phyloP scores from a whole-genome alignment of 1,140 invertebrate genomes.

The Pinna nobilis region DNA sequence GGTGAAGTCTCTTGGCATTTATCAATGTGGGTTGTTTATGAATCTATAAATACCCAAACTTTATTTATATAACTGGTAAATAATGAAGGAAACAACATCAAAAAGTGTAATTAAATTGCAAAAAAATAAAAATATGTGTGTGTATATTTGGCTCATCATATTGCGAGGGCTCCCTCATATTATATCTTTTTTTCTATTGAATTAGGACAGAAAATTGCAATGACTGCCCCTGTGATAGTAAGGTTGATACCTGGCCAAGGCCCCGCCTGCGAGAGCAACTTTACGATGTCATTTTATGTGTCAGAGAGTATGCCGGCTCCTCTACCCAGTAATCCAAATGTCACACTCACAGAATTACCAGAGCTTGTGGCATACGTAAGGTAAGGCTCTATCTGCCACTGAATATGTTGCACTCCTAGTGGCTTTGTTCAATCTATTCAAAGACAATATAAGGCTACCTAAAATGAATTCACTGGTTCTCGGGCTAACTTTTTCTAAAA shows the following conservation, averaged over 20 bases:
- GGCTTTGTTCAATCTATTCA: no score
- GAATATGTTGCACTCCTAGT: no score
- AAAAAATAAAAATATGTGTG: not conserved
- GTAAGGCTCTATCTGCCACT: no score
- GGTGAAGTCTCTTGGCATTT: no score
- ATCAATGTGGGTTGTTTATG: not conserved
- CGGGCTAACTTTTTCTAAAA: no score
- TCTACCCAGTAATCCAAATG: constrained; percentile 49
- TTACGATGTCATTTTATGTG: constrained; percentile 72
- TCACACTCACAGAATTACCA: constrained; percentile 47
- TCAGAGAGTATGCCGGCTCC: constrained; percentile 28
- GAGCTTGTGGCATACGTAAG: constrained; percentile 68
- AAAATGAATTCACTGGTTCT: no score
- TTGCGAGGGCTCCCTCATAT: not conserved
- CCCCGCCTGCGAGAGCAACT: constrained; percentile 68
- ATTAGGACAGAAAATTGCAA: constrained; percentile 66
- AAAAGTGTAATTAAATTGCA: not conserved
- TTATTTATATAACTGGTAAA: not conserved
- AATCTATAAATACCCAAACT: not conserved
- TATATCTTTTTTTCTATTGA: not conserved
- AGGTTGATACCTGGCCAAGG: constrained; percentile 66
- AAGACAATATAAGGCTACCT: no score
- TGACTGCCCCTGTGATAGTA: constrained; percentile 71
- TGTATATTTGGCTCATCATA: not conserved
- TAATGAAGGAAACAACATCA: not conserved